These are phyloP conservation scores for Autographa pulchrina DNA, from an alignment of 2,888 invertebrate species.

Conservation along the genomic window DNA sequence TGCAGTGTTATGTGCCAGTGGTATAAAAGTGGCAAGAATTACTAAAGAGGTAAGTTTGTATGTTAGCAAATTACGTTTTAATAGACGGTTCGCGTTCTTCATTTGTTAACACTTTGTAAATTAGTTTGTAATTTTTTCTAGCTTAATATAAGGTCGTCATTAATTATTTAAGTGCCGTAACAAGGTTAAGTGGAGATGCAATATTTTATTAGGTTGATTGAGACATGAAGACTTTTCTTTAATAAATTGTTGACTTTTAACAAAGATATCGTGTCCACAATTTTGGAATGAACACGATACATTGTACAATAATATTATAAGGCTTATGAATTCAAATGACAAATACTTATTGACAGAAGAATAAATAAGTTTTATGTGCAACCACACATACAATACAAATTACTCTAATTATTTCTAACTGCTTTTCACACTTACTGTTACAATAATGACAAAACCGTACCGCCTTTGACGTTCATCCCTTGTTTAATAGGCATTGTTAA, in stretches of 20 bases:
- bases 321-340: background rate
- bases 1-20: constrained; percentile 64
- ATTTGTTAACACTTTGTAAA: constrained; percentile 47
- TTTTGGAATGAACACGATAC: background rate
- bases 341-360: background rate
- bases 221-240: constrained; percentile 26
- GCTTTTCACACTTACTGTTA: constrained; percentile 9
- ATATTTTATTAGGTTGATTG: constrained; percentile 28
- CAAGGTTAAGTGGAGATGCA: constrained; percentile 19
- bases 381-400: background rate
- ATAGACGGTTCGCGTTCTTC: constrained; percentile 22
- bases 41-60: constrained; percentile 58
- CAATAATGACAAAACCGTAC: constrained; percentile 13
- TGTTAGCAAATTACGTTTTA: constrained; percentile 26
- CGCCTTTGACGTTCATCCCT: constrained; percentile 9
- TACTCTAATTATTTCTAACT: constrained; percentile 11
- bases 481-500: constrained; percentile 19
- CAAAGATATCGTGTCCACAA: background rate
- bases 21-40: constrained; percentile 33
- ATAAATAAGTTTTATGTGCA: background rate
- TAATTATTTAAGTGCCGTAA: constrained; percentile 35
- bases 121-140: constrained; percentile 37
- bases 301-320: background rate
- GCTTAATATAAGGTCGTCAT: constrained; percentile 20
- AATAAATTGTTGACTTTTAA: constrained; percentile 9